Evolutionary conservation across 2,113 vertebrate species (phyloP), one percentile per base, ranked within the genome.

Genomic region (Mirza zaza): DNA sequence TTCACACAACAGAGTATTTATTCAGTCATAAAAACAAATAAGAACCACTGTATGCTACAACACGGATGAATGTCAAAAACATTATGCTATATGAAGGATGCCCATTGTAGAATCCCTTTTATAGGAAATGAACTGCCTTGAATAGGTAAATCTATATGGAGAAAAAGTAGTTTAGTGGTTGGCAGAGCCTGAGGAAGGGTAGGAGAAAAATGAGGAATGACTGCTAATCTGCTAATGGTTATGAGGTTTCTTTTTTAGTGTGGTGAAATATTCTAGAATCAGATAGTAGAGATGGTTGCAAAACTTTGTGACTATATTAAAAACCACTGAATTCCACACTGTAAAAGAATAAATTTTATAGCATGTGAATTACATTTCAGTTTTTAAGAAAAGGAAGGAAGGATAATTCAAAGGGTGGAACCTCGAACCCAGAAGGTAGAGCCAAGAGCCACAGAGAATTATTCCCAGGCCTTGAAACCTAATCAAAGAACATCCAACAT

Each of bases 21-120:
- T 39, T 79, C 45, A 90, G 11, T 23, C n/a, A 80, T 80, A 81
- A 94, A 71, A 96, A 80, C n/a, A 42, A 90, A 65, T 36, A 91
- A 93, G 57, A 86, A 94, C 34, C 86, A 11, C 61, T 29, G 17
- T 18, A 25, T 23, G 67, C 79, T 80, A 36, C 3, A 48, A 88
- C 21, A 73, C 36, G 7, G 36, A 80, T 65, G 55, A 93, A 63
- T 23, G 42, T 79, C 32, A 73, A 79, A 93, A 85, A 70, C 25
- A 94, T 45, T 25, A 61, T 61, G 71, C 23, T 70, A 61, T 45
- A 23, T 75, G 27, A 91, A 87, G 21, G 34, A 65, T 87, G 27
- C 0, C 1, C 9, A 67, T 29, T 67, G 32, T n/a, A 88, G 7
- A 39, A 93, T 45, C 63, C 6, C 52, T 55, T 85, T 88, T 45